Evolutionary conservation across 2,888 invertebrate species (phyloP).

Genomic region (Cheilosia soror): DNA sequence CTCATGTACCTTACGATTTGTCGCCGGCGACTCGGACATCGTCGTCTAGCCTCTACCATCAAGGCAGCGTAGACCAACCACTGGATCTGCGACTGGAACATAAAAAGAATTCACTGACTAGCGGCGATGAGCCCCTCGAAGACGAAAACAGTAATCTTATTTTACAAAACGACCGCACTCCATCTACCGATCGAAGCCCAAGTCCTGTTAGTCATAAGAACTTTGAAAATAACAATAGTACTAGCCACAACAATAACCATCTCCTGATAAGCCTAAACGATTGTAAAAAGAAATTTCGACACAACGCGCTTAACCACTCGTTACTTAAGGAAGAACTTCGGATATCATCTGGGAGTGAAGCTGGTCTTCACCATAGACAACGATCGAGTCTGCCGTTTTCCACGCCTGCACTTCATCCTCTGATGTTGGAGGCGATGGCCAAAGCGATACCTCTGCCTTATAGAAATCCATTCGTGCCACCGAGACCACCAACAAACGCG

Average conservation of each 20-base stretch:
- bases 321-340: conserved; percentile 74
- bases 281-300: conserved; percentile 74
- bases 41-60: conserved; percentile 81
- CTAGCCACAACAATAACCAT: conserved; percentile 73
- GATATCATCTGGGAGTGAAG: conserved; percentile 61
- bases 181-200: conserved; percentile 84
- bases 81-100: conserved; percentile 94
- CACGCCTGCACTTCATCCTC: conserved; percentile 87
- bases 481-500: conserved; percentile 85
- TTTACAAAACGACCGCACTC: conserved; percentile 76
- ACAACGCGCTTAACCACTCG: conserved; percentile 64
- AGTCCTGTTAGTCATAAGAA: conserved; percentile 82
- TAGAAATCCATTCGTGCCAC: conserved; percentile 85
- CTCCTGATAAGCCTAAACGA: conserved; percentile 68
- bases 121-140: conserved; percentile 85
- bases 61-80: conserved; percentile 88
- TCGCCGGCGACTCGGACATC: conserved; percentile 83
- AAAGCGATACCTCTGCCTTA: conserved; percentile 87
- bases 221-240: conserved; percentile 75
- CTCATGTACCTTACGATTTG: conserved; percentile 89
- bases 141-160: conserved; percentile 95
- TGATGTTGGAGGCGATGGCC: conserved; percentile 89
- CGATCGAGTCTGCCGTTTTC: conserved; percentile 78
- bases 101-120: conserved; percentile 86
- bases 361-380: conserved; percentile 76